Base-by-base conservation (phyloP, 1,140 invertebrate genomes). In the Heliconius hermathena region DNA sequence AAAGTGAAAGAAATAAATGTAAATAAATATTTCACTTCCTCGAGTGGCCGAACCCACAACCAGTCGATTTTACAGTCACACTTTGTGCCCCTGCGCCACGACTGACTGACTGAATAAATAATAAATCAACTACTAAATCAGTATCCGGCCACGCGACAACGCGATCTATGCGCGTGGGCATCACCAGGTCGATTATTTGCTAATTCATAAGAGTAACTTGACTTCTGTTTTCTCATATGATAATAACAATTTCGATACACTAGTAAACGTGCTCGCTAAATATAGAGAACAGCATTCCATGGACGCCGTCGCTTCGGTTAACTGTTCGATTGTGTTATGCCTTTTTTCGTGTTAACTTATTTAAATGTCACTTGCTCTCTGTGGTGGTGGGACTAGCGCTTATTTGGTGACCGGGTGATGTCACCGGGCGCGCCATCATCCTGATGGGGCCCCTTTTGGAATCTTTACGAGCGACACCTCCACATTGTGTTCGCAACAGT, bases 401-500 rank as follows among this genome's bases (percentile, higher is more conserved):
- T 90, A 91, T 91, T 89, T 88, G 86, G 88, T 84, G 81, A 83
- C 73, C 57, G 75, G 87, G 83, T 93, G 91, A 93, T 91, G 90
- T 93, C 91, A 93, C 85, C 89, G 79, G 75, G 72, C 82, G 72
- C 82, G 87, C 81, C 88, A 91, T 88, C 87, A 88, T 83, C 86
- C 81, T 74, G 81, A 85, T 81, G 83, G 82, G 88, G 88, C 88
- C 91, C 82, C 86, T 88, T 93, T 91, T 90, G 90, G 90, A 87
- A 88, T 85, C 86, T 91, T 93, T 93, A 93, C 88, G 92, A 93
- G 86, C 88, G 79, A 91, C 92, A 91, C 90, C 91, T 91, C 90
- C 91, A 92, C 91, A 92, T 79, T 78, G 81, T 89, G 85, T 90
- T 89, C 80, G 87, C 83, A 86, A 73, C 83, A 87, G 92, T 94